Conservation (phyloP, 2,113 vertebrate species). For the Carassius carassius region DNA sequence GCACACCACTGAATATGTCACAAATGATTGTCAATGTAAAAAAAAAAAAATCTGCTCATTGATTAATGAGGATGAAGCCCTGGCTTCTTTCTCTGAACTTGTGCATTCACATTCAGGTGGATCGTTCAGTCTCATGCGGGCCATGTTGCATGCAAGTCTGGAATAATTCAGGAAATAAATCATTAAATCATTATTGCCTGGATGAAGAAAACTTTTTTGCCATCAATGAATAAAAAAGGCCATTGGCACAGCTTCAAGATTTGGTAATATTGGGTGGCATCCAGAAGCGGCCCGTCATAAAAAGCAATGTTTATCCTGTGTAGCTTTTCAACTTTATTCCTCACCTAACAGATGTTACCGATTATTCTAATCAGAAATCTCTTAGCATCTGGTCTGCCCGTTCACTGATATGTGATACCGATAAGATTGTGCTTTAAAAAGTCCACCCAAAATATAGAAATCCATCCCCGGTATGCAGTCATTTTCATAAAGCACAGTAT, state of each 20-base stretch:
- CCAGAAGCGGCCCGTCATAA: constrained; percentile 68
- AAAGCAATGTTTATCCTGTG: constrained; percentile 58
- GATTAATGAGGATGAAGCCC: constrained; percentile 49
- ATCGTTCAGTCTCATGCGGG: constrained; percentile 51
- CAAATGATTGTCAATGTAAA: constrained; percentile 14
- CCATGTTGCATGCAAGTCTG: constrained; percentile 74
- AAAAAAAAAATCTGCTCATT: constrained; percentile 47
- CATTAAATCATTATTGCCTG: constrained; percentile 73
- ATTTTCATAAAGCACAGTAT: constrained; percentile 11
- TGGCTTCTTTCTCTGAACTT: constrained; percentile 36
- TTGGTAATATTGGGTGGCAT: constrained; percentile 66
- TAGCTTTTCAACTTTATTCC: constrained; percentile 65
- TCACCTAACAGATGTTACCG: constrained; percentile 69
- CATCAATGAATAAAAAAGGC: constrained; percentile 64
- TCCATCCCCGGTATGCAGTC: constrained; percentile 15
- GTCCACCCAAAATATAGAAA: constrained; percentile 44
- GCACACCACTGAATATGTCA: neutral
- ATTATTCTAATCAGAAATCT: constrained; percentile 68
- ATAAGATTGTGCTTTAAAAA: constrained; percentile 44
- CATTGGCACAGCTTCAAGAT: constrained; percentile 62
- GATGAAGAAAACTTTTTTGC: constrained; percentile 65
- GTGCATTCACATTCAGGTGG: constrained; percentile 36
- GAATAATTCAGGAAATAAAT: constrained; percentile 73
- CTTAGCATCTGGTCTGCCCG: constrained; percentile 53
- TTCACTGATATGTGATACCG: constrained; percentile 57